Base-by-base conservation (phyloP, 2,888 invertebrate species). In the Byasa hedistus region DNA sequence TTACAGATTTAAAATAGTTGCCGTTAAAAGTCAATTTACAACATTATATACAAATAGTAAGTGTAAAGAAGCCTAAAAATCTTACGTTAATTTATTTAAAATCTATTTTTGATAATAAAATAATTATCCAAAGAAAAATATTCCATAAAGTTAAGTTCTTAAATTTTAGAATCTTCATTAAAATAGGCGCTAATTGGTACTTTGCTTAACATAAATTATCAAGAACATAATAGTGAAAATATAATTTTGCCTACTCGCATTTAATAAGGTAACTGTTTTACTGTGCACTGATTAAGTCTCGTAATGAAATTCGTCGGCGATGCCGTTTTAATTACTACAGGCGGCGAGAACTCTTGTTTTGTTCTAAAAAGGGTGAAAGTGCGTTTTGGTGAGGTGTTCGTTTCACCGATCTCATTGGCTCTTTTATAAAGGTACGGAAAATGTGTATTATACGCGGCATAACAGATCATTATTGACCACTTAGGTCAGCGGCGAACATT, bases 401-500 rank as follows among this genome's bases (percentile, higher is more conserved):
- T 48, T 19, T 48, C 7, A 48, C 48, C n/a, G n/a, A 2, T 48
- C 3, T 48, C n/a, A 48, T 48, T 48, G n/a, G 48, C 19, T 65
- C n/a, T 56, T 74, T 77, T 80, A 82, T 80, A 81, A 79, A 78
- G 78, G 79, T 79, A 79, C 81, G 79, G 80, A 84, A 82, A 83
- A 84, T 82, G 81, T 78, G 79, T 76, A 78, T 79, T 81, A 83
- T 82, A 80, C 79, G 83, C 79, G 80, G 82, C 83, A 86, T 85
- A 89, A 85, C 85, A 87, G 86, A 89, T 89, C 89, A 89, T 89
- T 89, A 89, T 86, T 89, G 89, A 86, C 86, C 86, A 88, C 88
- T 89, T 86, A 83, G 89, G 87, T 89, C 89, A 87, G 81, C 85
- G 81, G 86, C 87, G 85, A 88, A 89, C 89, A 90, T 91, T 90